Evolutionary conservation across 1,140 invertebrate species (phyloP), one percentile per base, ranked within the genome.

Genomic region (Periplaneta americana): DNA sequence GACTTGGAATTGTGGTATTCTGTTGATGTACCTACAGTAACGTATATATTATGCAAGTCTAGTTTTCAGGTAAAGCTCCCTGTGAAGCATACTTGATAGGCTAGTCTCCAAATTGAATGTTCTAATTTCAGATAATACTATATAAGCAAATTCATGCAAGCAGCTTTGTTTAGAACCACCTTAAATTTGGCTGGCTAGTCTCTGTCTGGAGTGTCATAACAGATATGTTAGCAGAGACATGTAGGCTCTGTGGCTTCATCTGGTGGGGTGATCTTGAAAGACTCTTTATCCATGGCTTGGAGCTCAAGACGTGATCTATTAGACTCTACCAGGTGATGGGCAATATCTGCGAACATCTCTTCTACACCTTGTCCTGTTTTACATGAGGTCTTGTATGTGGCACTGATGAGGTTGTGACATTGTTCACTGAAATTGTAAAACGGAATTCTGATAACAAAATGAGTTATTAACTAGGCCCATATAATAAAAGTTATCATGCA

Each of bases 341-440:
- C 95, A 86, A 98, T 96, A 84, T 97, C 95, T 79, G 91, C 89
- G 87, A 98, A 98, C 96, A 98, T 98, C 87, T 97, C 96, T 83
- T 96, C 93, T 13, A 98, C 91, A 2, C 96, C 96, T 86, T 93
- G 92, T 5, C 95, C 95, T 81, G 93, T 96, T 89, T 97, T 98
- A 85, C 97, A 98, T 32, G 96, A 98, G 28, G 96, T 97, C 87
- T 96, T 96, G 86, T 97, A 98, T 34, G 94, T 95, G 79, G 93
- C 94, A 86, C 93, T 96, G 82, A 98, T 95, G 75, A 97, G 89
- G 86, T 96, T 96, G 85, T 97, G 96, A 87, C 97, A 98, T 87
- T 98, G 96, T 88, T 97, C 95, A 88, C 94, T 95, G 87, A 82
- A 92, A 91, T 84, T 34, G 85, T 85, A 84, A 85, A 18, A 48